A percentile compares a stretch with the other conserved stretches of the same genome.
Conservation (phyloP, 2,113 vertebrate genomes). For the Dipodomys spectabilis region DNA sequence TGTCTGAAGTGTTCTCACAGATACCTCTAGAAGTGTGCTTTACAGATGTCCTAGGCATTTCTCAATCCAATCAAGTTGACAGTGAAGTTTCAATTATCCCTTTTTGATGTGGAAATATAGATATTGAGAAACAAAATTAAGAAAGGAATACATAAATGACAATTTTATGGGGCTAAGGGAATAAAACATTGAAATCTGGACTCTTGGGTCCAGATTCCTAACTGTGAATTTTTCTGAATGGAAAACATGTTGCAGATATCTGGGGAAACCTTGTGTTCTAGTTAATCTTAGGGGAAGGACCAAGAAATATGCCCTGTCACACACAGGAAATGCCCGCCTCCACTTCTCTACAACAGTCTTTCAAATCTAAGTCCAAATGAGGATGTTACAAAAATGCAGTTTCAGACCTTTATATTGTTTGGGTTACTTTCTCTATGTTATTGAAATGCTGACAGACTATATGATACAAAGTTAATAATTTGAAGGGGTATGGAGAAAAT, state of each 20-base stretch:
- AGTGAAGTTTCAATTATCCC: neutral
- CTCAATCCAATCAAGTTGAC: too few species aligned
- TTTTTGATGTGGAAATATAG: neutral
- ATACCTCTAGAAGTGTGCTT: too few species aligned
- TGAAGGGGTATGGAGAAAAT: too few species aligned
- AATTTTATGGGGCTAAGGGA: neutral
- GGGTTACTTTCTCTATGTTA: neutral
- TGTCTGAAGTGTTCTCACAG: too few species aligned
- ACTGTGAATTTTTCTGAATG: neutral
- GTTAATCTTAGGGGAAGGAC: neutral
- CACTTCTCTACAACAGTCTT: neutral
- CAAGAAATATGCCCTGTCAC: neutral
- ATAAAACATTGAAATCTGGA: neutral
- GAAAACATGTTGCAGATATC: neutral
- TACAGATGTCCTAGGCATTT: too few species aligned
- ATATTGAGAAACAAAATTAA: neutral
- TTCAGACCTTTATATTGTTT: neutral
- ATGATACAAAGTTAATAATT: neutral
- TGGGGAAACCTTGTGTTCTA: neutral
- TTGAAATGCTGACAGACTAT: neutral
- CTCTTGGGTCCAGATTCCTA: neutral
- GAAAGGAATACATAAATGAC: neutral
- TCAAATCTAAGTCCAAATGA: neutral
- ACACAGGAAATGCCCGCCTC: neutral
- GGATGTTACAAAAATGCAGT: neutral